Percentiles rank a stretch among this genome's conserved stretches.
Evolutionary conservation across 2,797 vertebrate species (phyloP).

Genomic region (Scolopax bukidnonensis): DNA sequence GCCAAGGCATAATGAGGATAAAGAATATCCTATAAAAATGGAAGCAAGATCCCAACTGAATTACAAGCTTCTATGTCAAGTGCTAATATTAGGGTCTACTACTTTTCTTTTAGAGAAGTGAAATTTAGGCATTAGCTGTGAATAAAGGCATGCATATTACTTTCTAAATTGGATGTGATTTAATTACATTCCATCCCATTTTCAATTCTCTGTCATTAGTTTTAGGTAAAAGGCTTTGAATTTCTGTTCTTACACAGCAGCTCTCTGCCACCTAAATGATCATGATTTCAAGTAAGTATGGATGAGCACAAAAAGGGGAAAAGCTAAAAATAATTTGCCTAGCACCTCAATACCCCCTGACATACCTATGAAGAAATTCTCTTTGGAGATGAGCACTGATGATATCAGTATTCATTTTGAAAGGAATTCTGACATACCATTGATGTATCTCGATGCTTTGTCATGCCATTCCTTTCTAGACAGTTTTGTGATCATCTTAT

Average conservation of each 20-base stretch:
- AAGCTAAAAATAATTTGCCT: neutral
- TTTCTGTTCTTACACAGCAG: neutral
- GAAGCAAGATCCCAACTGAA: neutral
- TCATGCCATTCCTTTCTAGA: neutral
- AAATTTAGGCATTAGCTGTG: conserved; percentile 16
- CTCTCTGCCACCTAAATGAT: neutral
- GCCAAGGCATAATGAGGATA: neutral
- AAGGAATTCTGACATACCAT: neutral
- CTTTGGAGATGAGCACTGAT: neutral
- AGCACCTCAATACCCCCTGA: neutral
- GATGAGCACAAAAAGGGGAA: neutral
- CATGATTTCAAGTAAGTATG: neutral
- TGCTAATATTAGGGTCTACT: neutral
- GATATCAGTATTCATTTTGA: neutral
- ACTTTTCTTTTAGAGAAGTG: neutral
- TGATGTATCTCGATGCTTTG: neutral
- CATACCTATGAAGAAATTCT: neutral
- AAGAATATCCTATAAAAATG: neutral
- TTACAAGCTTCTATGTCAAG: neutral
- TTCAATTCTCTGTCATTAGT: conserved; percentile 25
- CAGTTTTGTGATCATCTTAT: neutral
- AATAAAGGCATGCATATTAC: conserved; percentile 13
- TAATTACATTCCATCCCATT: conserved; percentile 41
- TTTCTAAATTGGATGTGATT: conserved; percentile 14
- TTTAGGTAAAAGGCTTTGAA: conserved; percentile 18